phyloP scores from a whole-genome alignment of 2,797 vertebrate genomes.

The Anabacerthia variegaticeps region DNA sequence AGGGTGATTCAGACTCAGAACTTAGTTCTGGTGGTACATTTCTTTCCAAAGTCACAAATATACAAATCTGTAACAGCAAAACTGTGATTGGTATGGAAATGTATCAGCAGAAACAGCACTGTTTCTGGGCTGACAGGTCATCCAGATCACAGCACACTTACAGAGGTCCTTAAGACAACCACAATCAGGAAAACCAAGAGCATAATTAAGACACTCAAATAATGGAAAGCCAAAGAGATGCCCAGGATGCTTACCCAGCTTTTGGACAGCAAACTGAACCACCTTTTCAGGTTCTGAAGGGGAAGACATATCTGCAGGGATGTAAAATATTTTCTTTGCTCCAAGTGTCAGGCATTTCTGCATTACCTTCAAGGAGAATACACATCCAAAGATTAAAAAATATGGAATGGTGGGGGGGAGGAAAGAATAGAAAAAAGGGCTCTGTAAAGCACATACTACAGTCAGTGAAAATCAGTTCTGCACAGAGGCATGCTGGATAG shows the following conservation, averaged over 20 bases:
- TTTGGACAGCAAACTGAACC: constrained; percentile 82
- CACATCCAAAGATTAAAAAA: not conserved
- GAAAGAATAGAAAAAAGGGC: not conserved
- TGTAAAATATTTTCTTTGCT: constrained; percentile 80
- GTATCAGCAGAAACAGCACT: not conserved
- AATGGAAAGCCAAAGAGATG: not conserved
- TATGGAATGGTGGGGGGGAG: not conserved
- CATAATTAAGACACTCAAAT: not conserved
- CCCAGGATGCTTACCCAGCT: constrained; percentile 74
- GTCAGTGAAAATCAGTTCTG: not conserved
- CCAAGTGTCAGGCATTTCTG: constrained; percentile 84
- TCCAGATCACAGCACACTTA: not conserved
- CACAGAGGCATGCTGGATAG: not conserved
- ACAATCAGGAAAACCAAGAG: not conserved
- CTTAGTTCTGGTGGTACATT: not conserved
- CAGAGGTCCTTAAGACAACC: not conserved
- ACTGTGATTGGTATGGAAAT: not conserved
- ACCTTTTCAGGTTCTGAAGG: constrained; percentile 79
- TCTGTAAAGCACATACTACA: not conserved
- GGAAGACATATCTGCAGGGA: constrained; percentile 84
- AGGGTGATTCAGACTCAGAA: not conserved
- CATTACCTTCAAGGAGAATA: constrained; percentile 76
- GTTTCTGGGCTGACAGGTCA: not conserved
- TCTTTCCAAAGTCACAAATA: not conserved
- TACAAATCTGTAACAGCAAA: not conserved